These are phyloP conservation scores for Smithornis capensis DNA, from an alignment of 2,113 vertebrate species.

Conservation along the genomic window DNA sequence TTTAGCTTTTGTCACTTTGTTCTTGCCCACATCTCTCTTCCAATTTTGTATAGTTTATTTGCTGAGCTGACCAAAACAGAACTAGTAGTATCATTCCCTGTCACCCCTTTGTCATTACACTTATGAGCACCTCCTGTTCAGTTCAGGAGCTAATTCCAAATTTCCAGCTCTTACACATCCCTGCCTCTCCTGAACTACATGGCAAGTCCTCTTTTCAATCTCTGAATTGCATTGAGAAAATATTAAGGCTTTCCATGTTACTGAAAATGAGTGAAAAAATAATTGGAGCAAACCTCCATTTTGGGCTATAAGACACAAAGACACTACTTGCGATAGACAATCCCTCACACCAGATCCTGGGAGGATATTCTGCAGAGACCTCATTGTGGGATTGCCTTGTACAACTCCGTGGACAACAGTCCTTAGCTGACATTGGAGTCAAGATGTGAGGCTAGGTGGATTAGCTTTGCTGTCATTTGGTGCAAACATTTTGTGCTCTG, in stretches of 20 bases:
- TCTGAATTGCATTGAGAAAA: background rate
- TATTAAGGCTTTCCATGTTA: background rate
- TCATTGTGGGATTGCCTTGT: background rate
- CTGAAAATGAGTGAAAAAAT: background rate
- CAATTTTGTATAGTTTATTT: background rate
- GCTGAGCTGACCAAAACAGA: background rate
- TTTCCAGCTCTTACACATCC: background rate
- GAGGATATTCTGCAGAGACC: background rate
- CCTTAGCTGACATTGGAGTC: background rate
- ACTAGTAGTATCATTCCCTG: background rate
- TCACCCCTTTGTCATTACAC: accelerated
- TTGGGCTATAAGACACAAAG: background rate
- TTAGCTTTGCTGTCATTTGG: background rate
- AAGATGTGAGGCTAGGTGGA: background rate
- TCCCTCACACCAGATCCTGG: background rate
- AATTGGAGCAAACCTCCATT: background rate
- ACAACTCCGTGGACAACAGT: background rate
- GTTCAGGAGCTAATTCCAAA: background rate
- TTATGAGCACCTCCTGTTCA: background rate
- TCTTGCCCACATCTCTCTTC: background rate
- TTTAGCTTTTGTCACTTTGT: background rate
- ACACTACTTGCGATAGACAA: background rate
- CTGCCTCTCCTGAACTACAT: background rate
- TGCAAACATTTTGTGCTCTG: background rate
- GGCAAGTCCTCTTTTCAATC: background rate